Evolutionary conservation across 2,888 invertebrate genomes (phyloP).

Genomic region (Calliopum simillimum): DNA sequence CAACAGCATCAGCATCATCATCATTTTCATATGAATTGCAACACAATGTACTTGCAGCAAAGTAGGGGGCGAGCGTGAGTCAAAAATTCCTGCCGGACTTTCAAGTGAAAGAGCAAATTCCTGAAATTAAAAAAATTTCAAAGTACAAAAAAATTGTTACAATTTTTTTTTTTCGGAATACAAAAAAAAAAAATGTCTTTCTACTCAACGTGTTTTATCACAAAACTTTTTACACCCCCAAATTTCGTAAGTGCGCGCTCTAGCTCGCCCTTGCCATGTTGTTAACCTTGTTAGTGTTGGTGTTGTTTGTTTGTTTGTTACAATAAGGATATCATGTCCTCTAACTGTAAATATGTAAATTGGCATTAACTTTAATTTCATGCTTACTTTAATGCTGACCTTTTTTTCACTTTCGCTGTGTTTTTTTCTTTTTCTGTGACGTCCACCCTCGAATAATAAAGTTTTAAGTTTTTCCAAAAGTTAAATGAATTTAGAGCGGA

Average conservation of each 20-base stretch:
- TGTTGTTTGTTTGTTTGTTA: neutral
- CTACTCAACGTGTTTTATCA: neutral
- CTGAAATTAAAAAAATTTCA: neutral
- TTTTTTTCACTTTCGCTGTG: constrained; percentile 12
- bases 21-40: neutral
- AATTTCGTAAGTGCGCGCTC: neutral
- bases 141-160: constrained; percentile 21
- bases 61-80: neutral
- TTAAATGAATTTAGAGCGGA: constrained; percentile 4
- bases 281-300: neutral
- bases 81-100: constrained; percentile 21
- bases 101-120: constrained; percentile 18
- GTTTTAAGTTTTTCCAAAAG: constrained; percentile 16
- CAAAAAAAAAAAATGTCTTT: neutral
- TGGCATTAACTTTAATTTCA: constrained; percentile 41
- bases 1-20: constrained; percentile 1
- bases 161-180: constrained; percentile 6
- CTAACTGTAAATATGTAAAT: constrained; percentile 39
- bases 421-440: neutral
- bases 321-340: constrained; percentile 33
- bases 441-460: neutral
- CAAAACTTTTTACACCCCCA: constrained; percentile 29
- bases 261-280: neutral
- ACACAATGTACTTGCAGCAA: no score
- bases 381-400: constrained; percentile 44